Percentiles rank a stretch among this genome's conserved stretches.
Conservation (phyloP, 2,888 invertebrate species). For the Acanthoscelides obtectus region DNA sequence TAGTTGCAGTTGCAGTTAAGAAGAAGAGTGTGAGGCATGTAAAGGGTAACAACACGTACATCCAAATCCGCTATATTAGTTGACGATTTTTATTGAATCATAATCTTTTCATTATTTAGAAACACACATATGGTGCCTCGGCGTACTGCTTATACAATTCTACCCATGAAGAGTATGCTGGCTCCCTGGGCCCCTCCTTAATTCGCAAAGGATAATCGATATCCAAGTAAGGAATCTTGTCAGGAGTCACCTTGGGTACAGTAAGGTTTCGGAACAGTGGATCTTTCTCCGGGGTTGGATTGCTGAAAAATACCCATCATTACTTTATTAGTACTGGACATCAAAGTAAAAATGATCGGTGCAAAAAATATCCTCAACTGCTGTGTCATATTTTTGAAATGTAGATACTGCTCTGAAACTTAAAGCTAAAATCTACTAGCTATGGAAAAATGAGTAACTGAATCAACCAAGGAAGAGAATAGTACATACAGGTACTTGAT, state of each 20-base stretch:
- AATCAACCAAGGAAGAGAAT: too few relatives aligned
- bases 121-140: slow-evolving; percentile 11
- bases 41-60: too few relatives aligned
- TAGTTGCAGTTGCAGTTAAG: too few relatives aligned
- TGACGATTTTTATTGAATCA: slow-evolving; percentile 1
- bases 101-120: slow-evolving; percentile 3
- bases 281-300: slow-evolving; percentile 14
- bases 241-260: slow-evolving; percentile 10
- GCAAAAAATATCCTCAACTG: too few relatives aligned
- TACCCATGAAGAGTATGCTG: slow-evolving; percentile 15
- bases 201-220: slow-evolving; percentile 10
- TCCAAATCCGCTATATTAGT: too few relatives aligned
- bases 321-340: too few relatives aligned
- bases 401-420: too few relatives aligned
- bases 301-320: slow-evolving; percentile 10
- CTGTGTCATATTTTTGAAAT: slow-evolving; percentile 11
- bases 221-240: slow-evolving; percentile 11
- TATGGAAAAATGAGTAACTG: too few relatives aligned
- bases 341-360: too few relatives aligned
- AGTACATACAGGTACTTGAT: slow-evolving; percentile 16
- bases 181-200: slow-evolving; percentile 10
- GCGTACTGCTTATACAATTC: slow-evolving; percentile 15
- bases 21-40: too few relatives aligned
- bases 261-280: slow-evolving; percentile 11
- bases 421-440: too few relatives aligned